Conservation (phyloP, 1,140 invertebrate genomes). For the Diorhabda elongata region DNA sequence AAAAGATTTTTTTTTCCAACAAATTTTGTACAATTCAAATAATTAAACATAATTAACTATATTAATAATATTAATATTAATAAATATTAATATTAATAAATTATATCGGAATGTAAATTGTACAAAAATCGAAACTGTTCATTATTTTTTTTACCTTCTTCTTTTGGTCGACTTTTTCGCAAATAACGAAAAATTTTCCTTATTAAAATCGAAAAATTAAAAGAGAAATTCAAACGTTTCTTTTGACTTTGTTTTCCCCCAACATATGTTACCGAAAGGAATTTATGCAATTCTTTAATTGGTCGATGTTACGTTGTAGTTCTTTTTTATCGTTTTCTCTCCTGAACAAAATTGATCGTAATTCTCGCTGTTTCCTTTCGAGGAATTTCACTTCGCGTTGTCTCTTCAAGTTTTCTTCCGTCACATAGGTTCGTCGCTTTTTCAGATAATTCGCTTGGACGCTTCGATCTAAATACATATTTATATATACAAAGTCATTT, state of each 20-base stretch:
- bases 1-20: too few relatives aligned
- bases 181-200: background rate
- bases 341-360: conserved; percentile 31
- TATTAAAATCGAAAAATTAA: background rate
- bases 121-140: conserved; percentile 16
- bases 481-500: too few relatives aligned
- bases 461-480: too few relatives aligned
- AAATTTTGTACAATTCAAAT: too few relatives aligned
- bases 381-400: conserved; percentile 29
- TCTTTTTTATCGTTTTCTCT: conserved; percentile 33
- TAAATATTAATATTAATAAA: too few relatives aligned
- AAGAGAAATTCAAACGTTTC: background rate
- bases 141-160: too few relatives aligned
- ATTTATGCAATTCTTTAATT: conserved; percentile 38
- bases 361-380: conserved; percentile 30
- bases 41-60: too few relatives aligned
- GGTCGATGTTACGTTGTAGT: conserved; percentile 33
- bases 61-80: too few relatives aligned
- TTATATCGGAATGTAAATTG: conserved; percentile 3
- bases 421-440: conserved; percentile 22
- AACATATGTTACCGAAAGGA: conserved; percentile 36
- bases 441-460: background rate
- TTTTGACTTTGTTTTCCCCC: background rate
- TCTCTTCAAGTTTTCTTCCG: conserved; percentile 28
- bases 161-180: conserved; percentile 1